phyloP scores from a whole-genome alignment of 2,113 vertebrate species.

The Aix galericulata region DNA sequence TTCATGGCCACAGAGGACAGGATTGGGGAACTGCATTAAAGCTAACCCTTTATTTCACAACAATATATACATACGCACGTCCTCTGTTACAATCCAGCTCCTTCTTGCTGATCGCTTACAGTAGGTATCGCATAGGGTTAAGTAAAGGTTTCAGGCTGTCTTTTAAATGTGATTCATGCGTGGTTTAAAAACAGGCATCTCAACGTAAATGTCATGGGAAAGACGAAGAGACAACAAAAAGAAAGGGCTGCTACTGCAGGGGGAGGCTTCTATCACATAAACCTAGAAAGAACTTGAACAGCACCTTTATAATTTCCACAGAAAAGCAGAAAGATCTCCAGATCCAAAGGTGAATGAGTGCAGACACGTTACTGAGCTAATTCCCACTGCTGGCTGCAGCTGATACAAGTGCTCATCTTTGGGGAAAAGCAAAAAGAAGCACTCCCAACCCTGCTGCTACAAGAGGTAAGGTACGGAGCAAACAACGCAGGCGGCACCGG shows the following conservation, averaged over 20 bases:
- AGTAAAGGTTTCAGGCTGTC: not conserved
- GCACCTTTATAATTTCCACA: not conserved
- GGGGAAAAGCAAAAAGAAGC: rapidly evolving
- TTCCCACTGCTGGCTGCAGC: too few relatives aligned
- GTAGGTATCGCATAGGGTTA: rapidly evolving
- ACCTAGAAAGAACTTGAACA: not conserved
- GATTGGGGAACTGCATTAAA: not conserved
- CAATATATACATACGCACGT: too few relatives aligned
- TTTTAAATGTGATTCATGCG: rapidly evolving
- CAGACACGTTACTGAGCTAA: not conserved
- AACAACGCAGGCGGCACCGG: not conserved
- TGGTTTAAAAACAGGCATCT: not conserved
- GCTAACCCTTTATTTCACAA: not conserved
- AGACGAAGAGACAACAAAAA: not conserved
- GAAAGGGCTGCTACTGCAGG: not conserved
- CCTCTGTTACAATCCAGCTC: not conserved
- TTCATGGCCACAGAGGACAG: rapidly evolving
- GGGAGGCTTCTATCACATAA: rapidly evolving
- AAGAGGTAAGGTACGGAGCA: rapidly evolving
- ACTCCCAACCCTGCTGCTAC: rapidly evolving
- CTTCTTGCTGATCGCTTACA: not conserved
- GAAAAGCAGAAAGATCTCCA: not conserved
- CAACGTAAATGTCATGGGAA: not conserved
- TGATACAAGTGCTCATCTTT: not conserved
- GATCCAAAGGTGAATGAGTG: not conserved